Base-by-base conservation (phyloP, 23 tunicate genomes). In the Ascidia mentula region DNA sequence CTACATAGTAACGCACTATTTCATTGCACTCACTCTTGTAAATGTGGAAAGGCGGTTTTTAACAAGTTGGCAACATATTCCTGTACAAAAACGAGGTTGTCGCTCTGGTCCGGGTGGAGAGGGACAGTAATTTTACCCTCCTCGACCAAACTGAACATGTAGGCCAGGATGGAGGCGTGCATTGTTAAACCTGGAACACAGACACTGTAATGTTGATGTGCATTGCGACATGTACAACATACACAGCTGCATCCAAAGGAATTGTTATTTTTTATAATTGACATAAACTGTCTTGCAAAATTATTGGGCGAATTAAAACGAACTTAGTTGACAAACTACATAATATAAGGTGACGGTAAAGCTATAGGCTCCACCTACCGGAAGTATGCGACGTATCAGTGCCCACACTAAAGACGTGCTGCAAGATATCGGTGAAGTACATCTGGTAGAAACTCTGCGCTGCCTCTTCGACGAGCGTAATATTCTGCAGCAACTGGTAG, bases 331-430 rank as follows among this genome's bases (percentile, higher is more conserved):
- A n/a, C n/a, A n/a, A n/a, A n/a, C n/a, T n/a, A n/a, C n/a, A n/a
- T n/a, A n/a, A n/a, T n/a, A 28, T 30, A 18, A 3, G 53, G 15
- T 15, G 15, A 9, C 12, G 53, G 15, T 42, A 42, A 9, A 42
- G 15, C 53, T 42, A 42, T 15, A 53, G 13, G 1, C n/a, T 53
- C 24, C 24, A 61, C 35, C 36, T 69, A 88, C 98, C 99, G 32
- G 99, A 96, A 26, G 96, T 96, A 53, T 96, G 99, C 0, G 99
- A 91, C 18, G 99, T 96, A 40, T 96, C 99, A 6, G 99, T 96
- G 40, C 90, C 99, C 20, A 96, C 99, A 42, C 99, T 92, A 77
- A 96, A 96, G 7, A 96, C 99, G 40, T 96, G 99, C 38, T 87
- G 92, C 32, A 96, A 42, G 37, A 96, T 92, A 60, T 96, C 99